Evolutionary conservation across 2,888 invertebrate genomes (phyloP), one percentile per base, ranked within the genome.

Genomic region (Agrotis puta): DNA sequence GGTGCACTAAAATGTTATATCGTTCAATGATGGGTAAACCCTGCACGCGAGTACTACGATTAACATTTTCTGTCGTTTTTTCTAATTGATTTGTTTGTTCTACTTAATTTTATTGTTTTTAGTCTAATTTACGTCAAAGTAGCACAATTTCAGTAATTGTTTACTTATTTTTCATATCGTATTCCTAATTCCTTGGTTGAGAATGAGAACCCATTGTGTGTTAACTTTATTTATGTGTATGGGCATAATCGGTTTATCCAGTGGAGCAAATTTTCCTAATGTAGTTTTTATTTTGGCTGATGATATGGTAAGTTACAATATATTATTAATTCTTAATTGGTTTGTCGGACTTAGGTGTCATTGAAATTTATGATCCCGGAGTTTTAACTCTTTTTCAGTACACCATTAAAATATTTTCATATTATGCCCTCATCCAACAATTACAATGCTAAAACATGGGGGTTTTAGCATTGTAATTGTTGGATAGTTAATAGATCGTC

Each of bases 231-330:
- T 81, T 22, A 16, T 77, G 20, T 20, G 18, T 11, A 45, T 68
- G 0, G 61, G 24, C 22, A 4, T 61, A 13, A 27, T 70, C 24
- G 27, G 24, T 6, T 20, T 47, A 51, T 76, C 58, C 9, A 47
- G 59, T 70, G 68, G 48, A 70, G 24, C 50, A 7, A 20, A 64
- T 50, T 64, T 66, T 18, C 81, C 98, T 7, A 97, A 98, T 92
- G 97, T 98, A 74, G 96, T 98, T 64, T 95, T 98, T 56, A 98
- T 98, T 77, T 92, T 98, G 77, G 98, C 98, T 18, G 98, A 98
- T 96, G 98, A 98, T 93, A 93, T 98, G 97, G 98, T 98, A 95
- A 96, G 97, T 63, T 45, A 1, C 54, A 27, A 11, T n/a, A 3
- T 18, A 39, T 58, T 58, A 18, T 33, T 14, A n/a, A 33, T n/a